These are phyloP conservation scores for Steinernema khuongi DNA, from an alignment of 1,140 invertebrate species.

Conservation along the genomic window DNA sequence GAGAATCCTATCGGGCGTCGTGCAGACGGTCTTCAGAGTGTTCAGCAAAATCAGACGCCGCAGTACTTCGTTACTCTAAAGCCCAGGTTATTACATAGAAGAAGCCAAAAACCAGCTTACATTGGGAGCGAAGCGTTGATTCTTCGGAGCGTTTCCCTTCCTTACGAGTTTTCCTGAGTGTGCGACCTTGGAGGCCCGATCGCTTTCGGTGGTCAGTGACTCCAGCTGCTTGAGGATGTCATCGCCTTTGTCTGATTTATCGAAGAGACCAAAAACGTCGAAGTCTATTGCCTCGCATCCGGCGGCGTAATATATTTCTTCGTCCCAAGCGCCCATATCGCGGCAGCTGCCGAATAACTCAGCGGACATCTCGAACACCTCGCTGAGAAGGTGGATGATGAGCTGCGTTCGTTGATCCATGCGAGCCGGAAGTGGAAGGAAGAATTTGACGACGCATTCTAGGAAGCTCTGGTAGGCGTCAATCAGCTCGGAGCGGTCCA, in stretches of 20 bases:
- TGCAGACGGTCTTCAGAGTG: background rate
- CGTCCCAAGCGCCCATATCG: background rate
- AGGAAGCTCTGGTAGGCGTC: background rate
- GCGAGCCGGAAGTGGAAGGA: background rate
- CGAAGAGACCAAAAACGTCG: background rate
- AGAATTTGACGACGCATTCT: background rate
- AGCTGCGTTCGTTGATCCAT: background rate
- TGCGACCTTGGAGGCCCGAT: background rate
- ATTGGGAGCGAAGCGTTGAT: background rate
- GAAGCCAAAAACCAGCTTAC: background rate
- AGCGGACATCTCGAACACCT: background rate
- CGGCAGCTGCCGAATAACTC: background rate
- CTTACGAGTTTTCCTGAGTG: background rate
- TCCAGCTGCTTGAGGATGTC: background rate
- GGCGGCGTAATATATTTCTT: background rate
- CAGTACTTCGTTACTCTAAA: background rate
- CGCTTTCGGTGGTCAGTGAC: background rate
- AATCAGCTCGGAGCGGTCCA: background rate
- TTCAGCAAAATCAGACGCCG: background rate
- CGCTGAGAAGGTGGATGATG: background rate
- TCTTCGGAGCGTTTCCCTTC: background rate
- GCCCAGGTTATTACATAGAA: background rate
- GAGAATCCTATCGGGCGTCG: background rate
- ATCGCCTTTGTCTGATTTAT: background rate
- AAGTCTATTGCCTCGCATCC: background rate